Evolutionary conservation across 2,113 vertebrate genomes (phyloP), one percentile per base, ranked within the genome.

Genomic region (Pseudorhombus dupliciocellatus): DNA sequence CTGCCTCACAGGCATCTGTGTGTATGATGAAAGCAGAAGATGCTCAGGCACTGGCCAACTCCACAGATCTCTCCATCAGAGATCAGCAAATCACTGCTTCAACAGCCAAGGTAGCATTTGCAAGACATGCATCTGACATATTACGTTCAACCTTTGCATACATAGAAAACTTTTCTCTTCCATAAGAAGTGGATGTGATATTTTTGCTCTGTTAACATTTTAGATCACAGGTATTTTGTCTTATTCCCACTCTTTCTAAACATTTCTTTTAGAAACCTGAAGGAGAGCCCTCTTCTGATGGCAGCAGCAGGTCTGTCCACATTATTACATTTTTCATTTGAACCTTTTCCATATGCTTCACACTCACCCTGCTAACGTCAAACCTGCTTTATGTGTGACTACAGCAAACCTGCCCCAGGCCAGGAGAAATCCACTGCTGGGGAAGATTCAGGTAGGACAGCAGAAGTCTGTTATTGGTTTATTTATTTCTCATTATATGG

Each of bases 1-100:
- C 4, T 7, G 15, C 69, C 15, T 56, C 76, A 2, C 80, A 92
- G 91, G 91, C 91, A 0, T 89, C 90, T 1, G 87, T 92, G 0
- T 90, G 87, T 54, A 89, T 91, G 89, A 12, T 81, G 37, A 88
- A 15, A n/a, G 57, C 80, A 2, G 80, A 87, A 34, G 80, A 88
- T 0, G 87, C 88, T 9, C 78, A 65, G 51, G 75, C 80, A 44
- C 62, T 91, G 77, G 82, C 82, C 1, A 61, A 60, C 20, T 78
- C 77, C n/a, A 21, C 75, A 9, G 37, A 40, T 22, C 80, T 89
- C 11, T 69, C 34, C 51, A 89, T 92, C 77, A 76, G 84, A 77
- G 82, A 87, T 2, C 77, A 79, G 56, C 53, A 59, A 9, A 70
- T 92, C 69, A 75, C 79, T 12, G 81, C 80, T 24, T 75, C 72